Evolutionary conservation across 2,797 vertebrate species (phyloP).

Genomic region (Loriculus beryllinus): DNA sequence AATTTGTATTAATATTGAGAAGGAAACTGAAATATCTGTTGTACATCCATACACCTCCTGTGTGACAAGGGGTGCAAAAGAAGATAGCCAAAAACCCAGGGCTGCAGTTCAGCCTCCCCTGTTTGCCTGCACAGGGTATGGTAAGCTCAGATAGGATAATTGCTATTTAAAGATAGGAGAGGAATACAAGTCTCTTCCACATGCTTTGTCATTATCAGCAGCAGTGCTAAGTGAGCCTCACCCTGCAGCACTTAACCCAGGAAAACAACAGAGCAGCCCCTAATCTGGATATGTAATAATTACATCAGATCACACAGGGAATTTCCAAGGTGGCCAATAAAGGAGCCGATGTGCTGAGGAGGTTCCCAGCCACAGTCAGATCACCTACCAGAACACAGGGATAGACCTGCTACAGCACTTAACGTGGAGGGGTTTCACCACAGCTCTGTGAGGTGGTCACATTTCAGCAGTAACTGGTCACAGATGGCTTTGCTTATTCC

Average conservation of each 20-base stretch:
- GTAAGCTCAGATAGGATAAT: not conserved
- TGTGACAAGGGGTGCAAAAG: not conserved
- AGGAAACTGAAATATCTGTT: not conserved
- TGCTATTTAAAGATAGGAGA: not conserved
- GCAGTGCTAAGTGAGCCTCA: not conserved
- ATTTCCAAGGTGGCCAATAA: not conserved
- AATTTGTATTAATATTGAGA: not conserved
- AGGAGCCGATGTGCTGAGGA: not conserved
- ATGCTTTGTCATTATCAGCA: not conserved
- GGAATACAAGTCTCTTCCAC: not conserved
- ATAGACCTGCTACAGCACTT: not conserved
- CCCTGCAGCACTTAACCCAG: accelerated
- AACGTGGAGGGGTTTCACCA: accelerated
- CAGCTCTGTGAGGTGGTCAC: not conserved
- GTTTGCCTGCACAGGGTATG: not conserved
- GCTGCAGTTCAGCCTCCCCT: not conserved
- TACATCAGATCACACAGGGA: not conserved
- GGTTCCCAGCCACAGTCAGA: not conserved
- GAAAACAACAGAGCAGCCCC: not conserved
- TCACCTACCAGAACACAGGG: not conserved
- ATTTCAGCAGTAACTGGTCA: accelerated
- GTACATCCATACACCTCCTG: not conserved
- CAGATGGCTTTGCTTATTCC: accelerated
- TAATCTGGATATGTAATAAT: not conserved
- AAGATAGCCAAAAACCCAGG: not conserved